phyloP scores from a whole-genome alignment of 2,113 vertebrate genomes.

The Rhipidura dahli region DNA sequence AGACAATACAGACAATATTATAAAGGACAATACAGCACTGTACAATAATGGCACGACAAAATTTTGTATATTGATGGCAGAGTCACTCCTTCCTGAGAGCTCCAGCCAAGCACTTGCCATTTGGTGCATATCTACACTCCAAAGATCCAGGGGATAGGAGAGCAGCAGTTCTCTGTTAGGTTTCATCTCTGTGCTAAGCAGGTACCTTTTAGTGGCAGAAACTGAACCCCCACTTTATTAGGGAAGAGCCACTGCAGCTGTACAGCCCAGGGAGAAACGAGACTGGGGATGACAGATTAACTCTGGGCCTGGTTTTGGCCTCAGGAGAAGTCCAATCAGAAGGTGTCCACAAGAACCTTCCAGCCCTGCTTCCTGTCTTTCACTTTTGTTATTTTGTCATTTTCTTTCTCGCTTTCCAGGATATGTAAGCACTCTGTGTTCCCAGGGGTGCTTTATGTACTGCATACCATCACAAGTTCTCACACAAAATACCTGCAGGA shows the following conservation, averaged over 20 bases:
- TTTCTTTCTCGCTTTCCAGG: background rate
- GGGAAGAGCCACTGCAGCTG: background rate
- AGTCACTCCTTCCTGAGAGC: background rate
- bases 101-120: rapidly evolving
- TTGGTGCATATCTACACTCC: background rate
- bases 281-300: background rate
- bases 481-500: background rate
- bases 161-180: background rate
- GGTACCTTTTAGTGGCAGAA: background rate
- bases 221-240: background rate
- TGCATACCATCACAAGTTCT: background rate
- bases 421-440: background rate
- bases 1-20: background rate
- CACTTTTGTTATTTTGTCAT: background rate
- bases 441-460: background rate
- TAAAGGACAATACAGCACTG: rapidly evolving
- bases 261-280: background rate
- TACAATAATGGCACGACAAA: background rate
- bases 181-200: background rate
- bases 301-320: background rate
- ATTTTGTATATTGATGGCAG: background rate
- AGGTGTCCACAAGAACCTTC: background rate
- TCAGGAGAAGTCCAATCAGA: background rate
- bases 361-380: background rate
- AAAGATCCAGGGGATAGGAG: rapidly evolving